Evolutionary conservation across 2,888 invertebrate genomes (phyloP), one percentile per base, ranked within the genome.

Genomic region (Homarus gammarus): DNA sequence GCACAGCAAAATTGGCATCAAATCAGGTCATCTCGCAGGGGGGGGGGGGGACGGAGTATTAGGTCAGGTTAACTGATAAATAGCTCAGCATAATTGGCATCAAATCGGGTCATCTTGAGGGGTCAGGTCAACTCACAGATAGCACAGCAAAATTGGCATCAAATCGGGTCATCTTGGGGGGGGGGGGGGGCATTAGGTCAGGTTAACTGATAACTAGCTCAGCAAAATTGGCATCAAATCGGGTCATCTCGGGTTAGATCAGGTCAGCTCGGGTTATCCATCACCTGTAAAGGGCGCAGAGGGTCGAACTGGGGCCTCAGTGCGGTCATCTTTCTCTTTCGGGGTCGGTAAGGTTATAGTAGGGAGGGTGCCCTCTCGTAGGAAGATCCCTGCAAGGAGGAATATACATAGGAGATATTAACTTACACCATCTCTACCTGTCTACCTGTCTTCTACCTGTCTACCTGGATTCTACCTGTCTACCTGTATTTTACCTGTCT

Each of bases 351-450:
- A 27, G 27, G 49, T n/a, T 3, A 83, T 18, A 5, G 68, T 38
- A 8, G 82, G 70, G 2, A 83, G 44, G 31, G 8, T 44, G 38
- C 70, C 40, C 15, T 44, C 68, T 10, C 70, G 82, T 15, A 83
- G 31, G 31, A 83, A 31, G 27, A 31, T 44, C 27, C 44, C 82
- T 83, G 82, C 2, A 83, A 83, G 15, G 27, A 64, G 49, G 49
- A 15, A 12, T 49, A n/a, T 27, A 2, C 61, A 61, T n/a, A n/a
- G n/a, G 27, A 27, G 6, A 64, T 2, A 5, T 27, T 6, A 6
- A n/a, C n/a, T 44, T 12, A 44, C 44, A 8, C 5, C 44, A 44
- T 44, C n/a, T n/a, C n/a, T n/a, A n/a, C n/a, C n/a, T n/a, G n/a
- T n/a, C n/a, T n/a, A n/a, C n/a, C n/a, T n/a, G n/a, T n/a, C n/a